Evolutionary conservation across 2,888 invertebrate genomes (phyloP).

Genomic region (Drosophila quinaria): DNA sequence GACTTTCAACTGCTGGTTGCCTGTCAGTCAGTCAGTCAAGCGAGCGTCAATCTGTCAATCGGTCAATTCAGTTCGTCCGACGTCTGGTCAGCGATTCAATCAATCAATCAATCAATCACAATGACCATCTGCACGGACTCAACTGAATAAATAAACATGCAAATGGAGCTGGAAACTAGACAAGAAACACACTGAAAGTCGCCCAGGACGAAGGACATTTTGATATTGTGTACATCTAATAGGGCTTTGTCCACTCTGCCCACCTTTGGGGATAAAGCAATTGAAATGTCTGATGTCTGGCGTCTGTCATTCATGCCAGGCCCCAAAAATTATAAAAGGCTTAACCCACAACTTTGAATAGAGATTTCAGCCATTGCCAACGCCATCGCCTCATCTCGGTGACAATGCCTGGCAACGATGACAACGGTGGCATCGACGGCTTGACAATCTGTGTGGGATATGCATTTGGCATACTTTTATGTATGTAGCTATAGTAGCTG

Average conservation of each 20-base stretch:
- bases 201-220: constrained; percentile 19
- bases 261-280: constrained; percentile 28
- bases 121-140: constrained; percentile 11
- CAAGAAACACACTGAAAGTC: neutral
- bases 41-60: constrained; percentile 46
- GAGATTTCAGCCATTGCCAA: neutral
- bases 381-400: neutral
- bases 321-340: constrained; percentile 18
- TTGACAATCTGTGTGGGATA: constrained; percentile 1
- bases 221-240: constrained; percentile 27
- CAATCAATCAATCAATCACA: constrained; percentile 53
- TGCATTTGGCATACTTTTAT: neutral
- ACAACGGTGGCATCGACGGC: constrained; percentile 2
- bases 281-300: constrained; percentile 25
- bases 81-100: constrained; percentile 55
- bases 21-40: constrained; percentile 45
- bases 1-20: constrained; percentile 28
- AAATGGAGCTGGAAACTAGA: constrained; percentile 25
- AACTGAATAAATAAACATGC: constrained; percentile 49
- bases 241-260: neutral
- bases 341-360: constrained; percentile 20
- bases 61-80: constrained; percentile 36
- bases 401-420: constrained; percentile 2
- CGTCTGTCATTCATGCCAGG: constrained; percentile 15
- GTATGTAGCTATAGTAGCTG: neutral